Base-by-base conservation (phyloP, 2,888 invertebrate genomes). In the Erebia epiphron region DNA sequence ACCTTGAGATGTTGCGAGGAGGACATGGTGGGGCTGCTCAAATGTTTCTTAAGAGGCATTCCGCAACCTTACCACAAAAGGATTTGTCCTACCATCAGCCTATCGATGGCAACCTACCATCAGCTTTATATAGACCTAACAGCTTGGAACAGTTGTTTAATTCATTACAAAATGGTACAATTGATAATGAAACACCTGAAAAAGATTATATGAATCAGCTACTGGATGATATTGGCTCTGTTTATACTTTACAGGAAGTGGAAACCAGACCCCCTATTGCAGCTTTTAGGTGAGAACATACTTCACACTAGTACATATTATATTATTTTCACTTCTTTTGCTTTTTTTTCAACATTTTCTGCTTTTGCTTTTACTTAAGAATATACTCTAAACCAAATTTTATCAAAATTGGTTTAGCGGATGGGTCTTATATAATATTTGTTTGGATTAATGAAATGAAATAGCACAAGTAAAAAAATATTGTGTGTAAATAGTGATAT, bases 1-100 rank as follows among this genome's bases (percentile, higher is more conserved):
- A 97, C 84, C 86, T 98, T 75, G 98, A 98, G 85, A 95, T 98
- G 89, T 87, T 97, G 13, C 94, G 96, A 73, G 96, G 96, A 52
- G 96, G 96, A 0, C 96, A 97, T 16, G 95, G 95, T 77, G 95
- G 95, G 75, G 95, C 96, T 46, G 97, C 97, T 26, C 92, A 94
- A 73, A 94, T 95, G 83, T 94, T 95, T 75, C 83, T 95, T 0
- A 94, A 94, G 71, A 93, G 94, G 72, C 94, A 95, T 75, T 87
- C 92, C 1, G 86, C 89, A 14, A 85, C 91, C 63, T 79, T 94
- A 65, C 94, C 94, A 13, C 93, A 93, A 75, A 92, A 89, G 75
- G 93, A 92, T 73, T 78, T 93, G 52, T 92, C 93, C 3, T 93
- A 91, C 75, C 94, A 93, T 75, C 94, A 94, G 76, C 92, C 93